Percentiles rank a stretch among this genome's conserved stretches.
Evolutionary conservation across 2,888 invertebrate species (phyloP).

Genomic region (Xanthorhoe spadicearia): DNA sequence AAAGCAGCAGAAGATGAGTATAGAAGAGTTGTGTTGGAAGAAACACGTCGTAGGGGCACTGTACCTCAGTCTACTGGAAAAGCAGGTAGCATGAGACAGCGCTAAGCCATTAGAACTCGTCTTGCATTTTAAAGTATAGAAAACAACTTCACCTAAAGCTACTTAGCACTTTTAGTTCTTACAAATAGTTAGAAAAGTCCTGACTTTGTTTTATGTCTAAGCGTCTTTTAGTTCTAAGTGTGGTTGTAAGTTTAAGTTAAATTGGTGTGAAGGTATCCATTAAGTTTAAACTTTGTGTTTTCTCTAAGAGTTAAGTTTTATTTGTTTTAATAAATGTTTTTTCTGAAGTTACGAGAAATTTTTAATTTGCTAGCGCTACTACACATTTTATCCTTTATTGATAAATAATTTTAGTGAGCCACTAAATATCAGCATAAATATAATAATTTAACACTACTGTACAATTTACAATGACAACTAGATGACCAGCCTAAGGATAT

Average conservation of each 20-base stretch:
- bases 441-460: no score
- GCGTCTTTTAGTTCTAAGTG: conserved; percentile 26
- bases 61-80: conserved; percentile 18
- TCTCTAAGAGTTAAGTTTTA: conserved; percentile 4
- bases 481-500: no score
- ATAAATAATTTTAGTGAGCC: no score
- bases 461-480: no score
- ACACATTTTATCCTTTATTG: no score
- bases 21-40: conserved; percentile 64
- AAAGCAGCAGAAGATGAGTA: conserved; percentile 72
- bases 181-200: conserved; percentile 8
- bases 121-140: conserved; percentile 13
- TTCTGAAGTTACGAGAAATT: not conserved
- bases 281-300: conserved; percentile 17
- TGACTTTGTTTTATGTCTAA: conserved; percentile 22
- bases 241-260: conserved; percentile 25
- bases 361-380: no score
- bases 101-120: conserved; percentile 5
- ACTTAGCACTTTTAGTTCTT: conserved; percentile 23
- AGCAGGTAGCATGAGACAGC: conserved; percentile 21
- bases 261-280: conserved; percentile 10
- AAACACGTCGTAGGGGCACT: conserved; percentile 46
- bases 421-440: no score
- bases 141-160: conserved; percentile 2
- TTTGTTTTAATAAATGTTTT: not conserved